Evolutionary conservation across 2,888 invertebrate species (phyloP).

Genomic region (Lasioglossum malachurum): DNA sequence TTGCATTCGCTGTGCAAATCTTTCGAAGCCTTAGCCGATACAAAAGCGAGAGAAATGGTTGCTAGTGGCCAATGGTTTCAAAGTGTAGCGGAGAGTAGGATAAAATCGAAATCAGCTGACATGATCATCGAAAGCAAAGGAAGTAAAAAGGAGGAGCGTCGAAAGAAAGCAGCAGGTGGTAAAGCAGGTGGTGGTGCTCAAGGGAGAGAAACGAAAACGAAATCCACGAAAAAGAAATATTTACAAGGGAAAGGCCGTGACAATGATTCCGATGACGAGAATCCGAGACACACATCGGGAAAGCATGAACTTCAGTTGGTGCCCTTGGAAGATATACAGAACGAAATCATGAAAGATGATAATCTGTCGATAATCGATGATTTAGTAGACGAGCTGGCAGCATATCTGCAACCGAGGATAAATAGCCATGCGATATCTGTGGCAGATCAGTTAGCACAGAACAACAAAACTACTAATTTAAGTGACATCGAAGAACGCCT

Average conservation of each 20-base stretch:
- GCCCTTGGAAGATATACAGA: constrained; percentile 88
- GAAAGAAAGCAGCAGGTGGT: constrained; percentile 94
- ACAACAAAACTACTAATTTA: constrained; percentile 85
- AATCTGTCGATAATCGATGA: constrained; percentile 90
- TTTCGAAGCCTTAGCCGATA: constrained; percentile 89
- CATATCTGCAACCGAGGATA: constrained; percentile 89
- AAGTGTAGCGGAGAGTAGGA: constrained; percentile 89
- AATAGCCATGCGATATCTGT: constrained; percentile 89
- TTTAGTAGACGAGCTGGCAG: constrained; percentile 89
- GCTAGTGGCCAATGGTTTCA: constrained; percentile 90
- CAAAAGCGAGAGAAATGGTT: constrained; percentile 89
- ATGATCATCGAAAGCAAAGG: constrained; percentile 64
- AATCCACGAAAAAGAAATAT: constrained; percentile 94
- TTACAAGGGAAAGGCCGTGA: constrained; percentile 87
- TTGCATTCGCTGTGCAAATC: constrained; percentile 89
- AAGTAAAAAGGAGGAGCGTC: constrained; percentile 92
- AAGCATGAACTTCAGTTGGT: constrained; percentile 89
- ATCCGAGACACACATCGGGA: constrained; percentile 73
- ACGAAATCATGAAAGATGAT: constrained; percentile 86
- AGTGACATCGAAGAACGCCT: constrained; percentile 90
- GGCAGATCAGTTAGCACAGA: constrained; percentile 91
- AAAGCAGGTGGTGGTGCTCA: constrained; percentile 97
- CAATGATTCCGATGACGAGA: constrained; percentile 90
- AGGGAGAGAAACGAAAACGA: constrained; percentile 97
- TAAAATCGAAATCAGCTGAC: constrained; percentile 84